Evolutionary conservation across 2,888 invertebrate genomes (phyloP).

Genomic region (Anorthoa munda): DNA sequence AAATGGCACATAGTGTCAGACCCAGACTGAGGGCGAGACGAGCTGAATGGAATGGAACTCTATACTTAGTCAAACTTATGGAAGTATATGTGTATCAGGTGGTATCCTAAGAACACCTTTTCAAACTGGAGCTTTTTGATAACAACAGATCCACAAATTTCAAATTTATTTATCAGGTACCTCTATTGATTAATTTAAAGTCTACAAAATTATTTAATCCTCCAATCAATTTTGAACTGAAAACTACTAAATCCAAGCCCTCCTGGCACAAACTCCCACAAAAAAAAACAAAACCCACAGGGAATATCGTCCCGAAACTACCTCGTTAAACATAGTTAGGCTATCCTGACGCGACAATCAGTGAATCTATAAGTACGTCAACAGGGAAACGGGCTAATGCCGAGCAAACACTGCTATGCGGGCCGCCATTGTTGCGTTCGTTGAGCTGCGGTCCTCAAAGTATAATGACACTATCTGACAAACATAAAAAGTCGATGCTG

Average conservation of each 20-base stretch:
- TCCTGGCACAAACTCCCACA: not conserved
- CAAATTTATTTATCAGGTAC: no score
- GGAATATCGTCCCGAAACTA: constrained; percentile 44
- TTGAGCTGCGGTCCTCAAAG: constrained; percentile 6
- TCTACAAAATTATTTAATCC: not conserved
- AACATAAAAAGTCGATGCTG: no score
- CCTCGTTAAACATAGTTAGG: constrained; percentile 53
- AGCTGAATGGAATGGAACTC: no score
- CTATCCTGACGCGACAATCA: constrained; percentile 69
- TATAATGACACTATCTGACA: no score
- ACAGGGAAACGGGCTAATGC: constrained; percentile 71
- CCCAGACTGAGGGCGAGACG: no score
- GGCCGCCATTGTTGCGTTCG: constrained; percentile 63
- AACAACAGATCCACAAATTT: no score
- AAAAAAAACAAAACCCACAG: constrained; percentile 34
- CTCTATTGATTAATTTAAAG: no score
- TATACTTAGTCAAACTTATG: no score
- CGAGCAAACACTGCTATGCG: constrained; percentile 72
- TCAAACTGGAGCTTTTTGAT: no score
- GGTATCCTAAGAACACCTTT: no score
- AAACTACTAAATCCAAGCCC: not conserved
- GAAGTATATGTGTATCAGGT: no score
- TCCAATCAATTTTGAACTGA: not conserved
- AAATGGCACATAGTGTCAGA: no score
- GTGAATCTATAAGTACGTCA: constrained; percentile 72